Evolutionary conservation across 2,888 invertebrate genomes (phyloP).

Genomic region (Drosophila eohydei): DNA sequence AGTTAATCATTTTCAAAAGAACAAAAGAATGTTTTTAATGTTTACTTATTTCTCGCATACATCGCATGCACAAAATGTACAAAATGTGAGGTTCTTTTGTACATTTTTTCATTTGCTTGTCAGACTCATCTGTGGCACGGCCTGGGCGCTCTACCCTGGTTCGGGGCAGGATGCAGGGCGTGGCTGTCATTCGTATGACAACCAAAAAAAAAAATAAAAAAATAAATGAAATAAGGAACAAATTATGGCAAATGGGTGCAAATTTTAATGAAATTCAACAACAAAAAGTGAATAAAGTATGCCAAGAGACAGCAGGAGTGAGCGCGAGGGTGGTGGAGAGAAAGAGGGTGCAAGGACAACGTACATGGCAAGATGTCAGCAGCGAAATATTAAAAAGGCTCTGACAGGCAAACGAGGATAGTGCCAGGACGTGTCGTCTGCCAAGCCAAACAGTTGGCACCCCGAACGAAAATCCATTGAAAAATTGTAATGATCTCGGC

Average conservation of each 20-base stretch:
- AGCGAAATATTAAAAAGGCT: conserved; percentile 66
- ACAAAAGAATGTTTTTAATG: conserved; percentile 6
- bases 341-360: conserved; percentile 15
- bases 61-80: conserved; percentile 41
- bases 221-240: conserved; percentile 48
- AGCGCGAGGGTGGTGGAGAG: not conserved
- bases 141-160: conserved; percentile 11
- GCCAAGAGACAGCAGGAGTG: conserved; percentile 23
- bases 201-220: conserved; percentile 24
- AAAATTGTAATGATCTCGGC: conserved; percentile 9
- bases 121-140: conserved; percentile 74
- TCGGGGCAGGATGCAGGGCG: conserved; percentile 9
- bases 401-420: conserved; percentile 52
- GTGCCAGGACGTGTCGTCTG: conserved; percentile 23
- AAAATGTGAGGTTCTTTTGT: conserved; percentile 49
- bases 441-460: conserved; percentile 29
- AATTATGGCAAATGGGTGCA: conserved; percentile 80
- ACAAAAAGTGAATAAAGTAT: conserved; percentile 55
- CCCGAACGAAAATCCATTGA: conserved; percentile 1
- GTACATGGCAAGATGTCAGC: conserved; percentile 65
- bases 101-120: conserved; percentile 70
- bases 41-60: conserved; percentile 28
- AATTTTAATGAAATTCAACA: conserved; percentile 80
- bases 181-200: conserved; percentile 65
- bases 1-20: not conserved